Evolutionary conservation across 2,113 vertebrate genomes (phyloP).

Genomic region (Neolamprologus falcicula): DNA sequence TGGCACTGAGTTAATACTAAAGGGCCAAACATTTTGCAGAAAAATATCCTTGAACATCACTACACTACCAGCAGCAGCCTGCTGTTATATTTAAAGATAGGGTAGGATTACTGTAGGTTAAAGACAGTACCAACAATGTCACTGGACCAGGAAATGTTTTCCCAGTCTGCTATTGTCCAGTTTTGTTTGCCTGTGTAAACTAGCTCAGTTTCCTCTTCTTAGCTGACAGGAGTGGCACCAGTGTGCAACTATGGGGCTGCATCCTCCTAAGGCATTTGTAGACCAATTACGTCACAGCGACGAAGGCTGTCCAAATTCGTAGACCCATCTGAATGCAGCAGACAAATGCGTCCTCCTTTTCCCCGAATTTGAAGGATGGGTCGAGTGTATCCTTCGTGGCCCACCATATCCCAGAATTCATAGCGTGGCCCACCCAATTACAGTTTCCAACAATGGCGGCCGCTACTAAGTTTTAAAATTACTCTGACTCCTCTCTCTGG

Average conservation of each 20-base stretch:
- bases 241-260: background rate
- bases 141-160: background rate
- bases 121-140: background rate
- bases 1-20: background rate
- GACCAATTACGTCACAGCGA: background rate
- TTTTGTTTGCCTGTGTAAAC: background rate
- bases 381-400: background rate
- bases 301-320: background rate
- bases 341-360: background rate
- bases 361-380: background rate
- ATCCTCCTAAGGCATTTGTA: background rate
- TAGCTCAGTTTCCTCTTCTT: background rate
- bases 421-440: background rate
- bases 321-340: accelerated
- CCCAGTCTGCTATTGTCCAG: background rate
- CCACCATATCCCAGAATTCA: background rate
- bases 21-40: too few relatives aligned
- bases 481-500: background rate
- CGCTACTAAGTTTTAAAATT: background rate
- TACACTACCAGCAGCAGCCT: background rate
- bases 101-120: background rate
- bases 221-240: background rate
- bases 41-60: background rate
- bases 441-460: background rate
- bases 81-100: background rate